A percentile compares a stretch with the other conserved stretches of the same genome.
Evolutionary conservation across 2,113 vertebrate genomes (phyloP).

Genomic region (Dromiciops gliroides): DNA sequence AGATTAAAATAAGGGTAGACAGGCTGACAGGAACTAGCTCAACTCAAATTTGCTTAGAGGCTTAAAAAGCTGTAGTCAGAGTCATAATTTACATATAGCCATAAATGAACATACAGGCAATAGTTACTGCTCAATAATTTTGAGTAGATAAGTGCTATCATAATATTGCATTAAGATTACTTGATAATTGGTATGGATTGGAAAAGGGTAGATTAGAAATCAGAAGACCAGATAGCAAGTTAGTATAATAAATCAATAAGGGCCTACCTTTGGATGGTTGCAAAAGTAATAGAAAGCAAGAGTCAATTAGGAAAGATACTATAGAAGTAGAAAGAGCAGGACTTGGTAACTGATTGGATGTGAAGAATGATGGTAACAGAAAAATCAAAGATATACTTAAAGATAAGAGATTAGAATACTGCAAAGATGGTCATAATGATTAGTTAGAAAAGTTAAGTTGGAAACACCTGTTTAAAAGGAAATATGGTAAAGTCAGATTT

Average conservation of each 20-base stretch:
- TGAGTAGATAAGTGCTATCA: too few species aligned
- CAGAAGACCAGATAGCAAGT: not conserved
- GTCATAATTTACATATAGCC: too few species aligned
- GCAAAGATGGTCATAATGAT: not conserved
- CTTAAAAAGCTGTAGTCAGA: too few species aligned
- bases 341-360: not conserved
- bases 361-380: not conserved
- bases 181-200: not conserved
- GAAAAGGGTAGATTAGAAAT: not conserved
- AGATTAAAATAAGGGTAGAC: too few species aligned
- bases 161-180: not conserved
- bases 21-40: too few species aligned
- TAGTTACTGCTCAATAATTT: too few species aligned
- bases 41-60: too few species aligned
- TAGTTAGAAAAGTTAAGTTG: not conserved
- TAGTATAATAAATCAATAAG: not conserved
- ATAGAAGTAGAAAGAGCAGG: not conserved
- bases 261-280: not conserved
- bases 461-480: not conserved
- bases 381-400: not conserved
- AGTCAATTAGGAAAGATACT: not conserved
- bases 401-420: not conserved
- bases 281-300: not conserved
- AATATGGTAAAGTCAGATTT: not conserved
- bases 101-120: too few species aligned